phyloP scores from a whole-genome alignment of 2,797 vertebrate species.

The Stomatorhinus walkeri region DNA sequence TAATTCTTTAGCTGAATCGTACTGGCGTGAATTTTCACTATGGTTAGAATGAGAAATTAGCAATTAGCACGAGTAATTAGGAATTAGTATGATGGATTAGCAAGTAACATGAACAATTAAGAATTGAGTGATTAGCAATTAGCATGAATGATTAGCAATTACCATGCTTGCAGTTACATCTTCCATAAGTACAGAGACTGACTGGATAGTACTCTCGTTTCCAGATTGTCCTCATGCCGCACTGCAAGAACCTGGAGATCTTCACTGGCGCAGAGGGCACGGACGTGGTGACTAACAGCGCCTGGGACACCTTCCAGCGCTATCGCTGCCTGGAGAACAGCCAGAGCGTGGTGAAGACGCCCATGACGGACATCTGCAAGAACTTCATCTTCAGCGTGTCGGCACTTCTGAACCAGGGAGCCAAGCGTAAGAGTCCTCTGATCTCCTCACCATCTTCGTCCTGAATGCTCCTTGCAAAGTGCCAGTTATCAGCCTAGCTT shows the following conservation, averaged over 20 bases:
- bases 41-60: neutral
- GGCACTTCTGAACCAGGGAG: constrained; percentile 79
- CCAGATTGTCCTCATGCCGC: constrained; percentile 91
- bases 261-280: constrained; percentile 77
- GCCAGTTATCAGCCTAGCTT: neutral
- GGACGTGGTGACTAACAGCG: constrained; percentile 61
- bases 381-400: constrained; percentile 93
- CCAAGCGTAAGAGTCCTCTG: constrained; percentile 62
- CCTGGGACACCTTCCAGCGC: constrained; percentile 88
- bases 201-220: neutral
- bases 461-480: neutral
- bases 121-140: neutral
- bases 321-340: constrained; percentile 94
- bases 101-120: neutral
- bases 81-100: neutral
- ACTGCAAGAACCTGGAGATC: constrained; percentile 88
- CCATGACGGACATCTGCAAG: constrained; percentile 84
- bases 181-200: neutral
- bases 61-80: neutral
- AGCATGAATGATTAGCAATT: neutral
- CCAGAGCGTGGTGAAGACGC: constrained; percentile 81
- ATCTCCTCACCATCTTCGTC: neutral
- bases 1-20: neutral
- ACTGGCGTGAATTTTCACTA: neutral
- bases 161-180: neutral